Evolutionary conservation across 2,888 invertebrate genomes (phyloP).

Genomic region (Drosophila koepferae): DNA sequence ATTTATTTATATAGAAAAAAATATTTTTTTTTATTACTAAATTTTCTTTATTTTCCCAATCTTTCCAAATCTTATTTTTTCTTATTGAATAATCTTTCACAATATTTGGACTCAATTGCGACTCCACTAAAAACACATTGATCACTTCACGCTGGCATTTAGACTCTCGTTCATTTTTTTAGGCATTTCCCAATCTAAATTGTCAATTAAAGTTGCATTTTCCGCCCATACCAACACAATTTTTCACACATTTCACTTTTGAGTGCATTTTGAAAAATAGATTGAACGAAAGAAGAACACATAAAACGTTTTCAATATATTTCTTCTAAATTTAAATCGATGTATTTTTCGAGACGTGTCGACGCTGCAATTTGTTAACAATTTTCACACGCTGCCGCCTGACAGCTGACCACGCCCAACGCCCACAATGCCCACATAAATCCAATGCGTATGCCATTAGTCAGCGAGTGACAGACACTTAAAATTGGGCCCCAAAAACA

Average conservation of each 20-base stretch:
- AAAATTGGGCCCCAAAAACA: constrained; percentile 28
- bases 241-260: constrained; percentile 74
- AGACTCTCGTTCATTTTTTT: constrained; percentile 16
- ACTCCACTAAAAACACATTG: not conserved
- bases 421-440: constrained; percentile 58
- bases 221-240: constrained; percentile 57
- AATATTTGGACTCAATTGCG: constrained; percentile 10
- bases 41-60: too few species aligned
- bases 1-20: too few species aligned
- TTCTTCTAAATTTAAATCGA: constrained; percentile 63
- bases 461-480: constrained; percentile 70
- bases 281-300: not conserved
- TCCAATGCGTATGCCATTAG: constrained; percentile 70
- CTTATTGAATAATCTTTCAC: not conserved
- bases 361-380: constrained; percentile 77
- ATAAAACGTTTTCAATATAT: constrained; percentile 37
- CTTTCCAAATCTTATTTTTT: not conserved
- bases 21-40: too few species aligned
- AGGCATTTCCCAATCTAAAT: constrained; percentile 46
- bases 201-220: constrained; percentile 72
- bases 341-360: constrained; percentile 66
- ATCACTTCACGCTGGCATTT: constrained; percentile 23
- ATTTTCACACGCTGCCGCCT: constrained; percentile 73
- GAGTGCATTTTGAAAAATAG: constrained; percentile 31
- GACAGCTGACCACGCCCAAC: constrained; percentile 57